These are phyloP conservation scores for Monochamus saltuarius DNA, from an alignment of 1,140 invertebrate species.

Conservation along the genomic window DNA sequence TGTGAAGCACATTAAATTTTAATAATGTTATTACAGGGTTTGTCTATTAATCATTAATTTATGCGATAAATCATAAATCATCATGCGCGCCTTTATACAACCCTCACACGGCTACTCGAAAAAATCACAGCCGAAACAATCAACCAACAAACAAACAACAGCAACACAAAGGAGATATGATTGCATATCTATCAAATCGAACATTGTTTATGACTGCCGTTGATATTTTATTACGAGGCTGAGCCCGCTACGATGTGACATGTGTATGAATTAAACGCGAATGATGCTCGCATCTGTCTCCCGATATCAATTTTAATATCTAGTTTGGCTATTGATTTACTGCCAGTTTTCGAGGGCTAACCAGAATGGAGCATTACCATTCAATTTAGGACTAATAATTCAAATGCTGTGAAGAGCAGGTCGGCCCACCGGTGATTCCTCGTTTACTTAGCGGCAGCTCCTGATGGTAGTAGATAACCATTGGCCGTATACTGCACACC, in stretches of 20 bases:
- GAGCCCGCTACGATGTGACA: not conserved
- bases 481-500: too few species aligned
- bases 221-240: not conserved
- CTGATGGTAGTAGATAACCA: too few species aligned
- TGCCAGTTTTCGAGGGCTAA: constrained; percentile 1
- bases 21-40: too few species aligned
- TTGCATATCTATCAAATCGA: not conserved
- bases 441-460: too few species aligned
- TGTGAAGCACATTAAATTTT: too few species aligned
- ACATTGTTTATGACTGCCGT: not conserved
- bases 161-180: not conserved
- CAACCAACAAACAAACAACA: too few species aligned
- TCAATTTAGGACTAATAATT: constrained; percentile 11
- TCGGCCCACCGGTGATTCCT: too few species aligned
- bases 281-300: not conserved
- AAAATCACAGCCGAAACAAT: too few species aligned
- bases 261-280: constrained; percentile 1
- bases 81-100: too few species aligned
- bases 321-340: constrained; percentile 5
- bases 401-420: not conserved
- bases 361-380: constrained; percentile 9
- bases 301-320: constrained; percentile 10
- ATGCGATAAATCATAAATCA: too few species aligned
- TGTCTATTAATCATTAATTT: too few species aligned
- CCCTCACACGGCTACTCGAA: too few species aligned